These are phyloP conservation scores for Anisognathus igniventris DNA, from an alignment of 2,797 vertebrate genomes.

Conservation along the genomic window DNA sequence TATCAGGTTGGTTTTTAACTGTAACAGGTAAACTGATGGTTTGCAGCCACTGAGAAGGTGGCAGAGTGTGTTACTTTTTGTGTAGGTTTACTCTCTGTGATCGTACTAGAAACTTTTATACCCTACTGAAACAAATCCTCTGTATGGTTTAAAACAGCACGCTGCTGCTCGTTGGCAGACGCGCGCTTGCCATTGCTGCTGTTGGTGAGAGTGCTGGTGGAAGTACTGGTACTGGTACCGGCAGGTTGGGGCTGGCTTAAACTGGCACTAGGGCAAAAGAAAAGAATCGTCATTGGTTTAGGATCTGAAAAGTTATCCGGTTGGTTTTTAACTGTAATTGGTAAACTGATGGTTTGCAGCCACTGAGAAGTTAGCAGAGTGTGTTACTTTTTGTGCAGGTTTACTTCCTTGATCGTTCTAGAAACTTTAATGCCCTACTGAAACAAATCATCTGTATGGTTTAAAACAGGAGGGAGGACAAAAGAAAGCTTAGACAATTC, in stretches of 20 bases:
- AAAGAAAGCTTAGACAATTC: neutral
- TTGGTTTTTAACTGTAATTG: neutral
- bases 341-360: neutral
- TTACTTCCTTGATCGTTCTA: neutral
- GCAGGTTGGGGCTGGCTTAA: slow-evolving; percentile 85
- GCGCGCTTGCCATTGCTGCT: slow-evolving; percentile 83
- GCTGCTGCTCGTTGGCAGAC: slow-evolving; percentile 82
- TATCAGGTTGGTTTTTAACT: too few species aligned
- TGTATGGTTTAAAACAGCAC: slow-evolving; percentile 16
- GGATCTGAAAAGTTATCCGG: too few species aligned
- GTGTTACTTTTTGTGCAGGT: neutral
- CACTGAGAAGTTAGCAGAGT: neutral
- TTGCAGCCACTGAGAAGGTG: too few species aligned
- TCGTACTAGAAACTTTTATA: neutral
- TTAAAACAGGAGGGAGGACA: neutral
- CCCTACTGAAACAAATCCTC: neutral
- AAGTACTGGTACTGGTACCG: slow-evolving; percentile 85
- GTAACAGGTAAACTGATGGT: too few species aligned
- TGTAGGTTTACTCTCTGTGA: neutral
- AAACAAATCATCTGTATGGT: neutral
- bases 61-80: neutral
- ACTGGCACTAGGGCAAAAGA: slow-evolving; percentile 71
- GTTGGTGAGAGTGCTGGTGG: slow-evolving; percentile 80
- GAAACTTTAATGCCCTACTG: neutral
- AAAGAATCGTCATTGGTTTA: too few species aligned